A percentile compares a stretch with the other conserved stretches of the same genome.
These are phyloP conservation scores for Ommatoiulus sabulosus DNA, from an alignment of 2,888 invertebrate genomes.

Conservation along the genomic window DNA sequence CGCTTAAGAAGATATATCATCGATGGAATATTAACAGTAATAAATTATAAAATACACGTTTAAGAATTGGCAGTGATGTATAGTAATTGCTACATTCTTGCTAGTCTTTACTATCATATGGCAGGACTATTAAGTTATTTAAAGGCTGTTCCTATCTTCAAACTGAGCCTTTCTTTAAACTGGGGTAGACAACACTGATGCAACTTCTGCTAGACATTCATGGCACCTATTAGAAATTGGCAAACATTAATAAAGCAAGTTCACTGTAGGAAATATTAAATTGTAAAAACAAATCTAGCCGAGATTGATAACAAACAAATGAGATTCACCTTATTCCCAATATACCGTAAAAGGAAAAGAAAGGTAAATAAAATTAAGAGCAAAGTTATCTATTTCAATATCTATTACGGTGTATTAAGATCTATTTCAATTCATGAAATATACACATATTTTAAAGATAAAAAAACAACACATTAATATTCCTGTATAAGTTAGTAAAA, in stretches of 20 bases:
- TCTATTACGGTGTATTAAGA: no score
- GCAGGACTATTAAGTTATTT: slow-evolving; percentile 28
- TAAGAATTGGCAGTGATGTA: slow-evolving; percentile 40
- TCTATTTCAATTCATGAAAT: no score
- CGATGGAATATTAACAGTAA: slow-evolving; percentile 17
- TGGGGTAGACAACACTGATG: background rate
- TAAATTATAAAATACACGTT: slow-evolving; percentile 40
- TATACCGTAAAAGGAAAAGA: no score
- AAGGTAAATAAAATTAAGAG: no score
- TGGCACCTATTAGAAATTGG: background rate
- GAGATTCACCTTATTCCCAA: no score
- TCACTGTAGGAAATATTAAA: no score
- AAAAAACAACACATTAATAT: no score
- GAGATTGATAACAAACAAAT: no score
- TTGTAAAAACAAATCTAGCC: no score
- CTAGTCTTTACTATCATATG: slow-evolving; percentile 34
- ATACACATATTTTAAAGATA: no score
- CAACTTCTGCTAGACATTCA: background rate
- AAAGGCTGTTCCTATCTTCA: background rate
- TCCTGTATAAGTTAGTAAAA: no score
- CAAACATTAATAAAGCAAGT: background rate
- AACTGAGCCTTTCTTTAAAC: background rate
- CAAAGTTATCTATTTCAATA: no score
- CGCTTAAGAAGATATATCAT: background rate
- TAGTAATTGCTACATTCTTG: slow-evolving; percentile 15